These are phyloP conservation scores for Eupsittula cactorum DNA, from an alignment of 2,113 vertebrate genomes.

Conservation along the genomic window DNA sequence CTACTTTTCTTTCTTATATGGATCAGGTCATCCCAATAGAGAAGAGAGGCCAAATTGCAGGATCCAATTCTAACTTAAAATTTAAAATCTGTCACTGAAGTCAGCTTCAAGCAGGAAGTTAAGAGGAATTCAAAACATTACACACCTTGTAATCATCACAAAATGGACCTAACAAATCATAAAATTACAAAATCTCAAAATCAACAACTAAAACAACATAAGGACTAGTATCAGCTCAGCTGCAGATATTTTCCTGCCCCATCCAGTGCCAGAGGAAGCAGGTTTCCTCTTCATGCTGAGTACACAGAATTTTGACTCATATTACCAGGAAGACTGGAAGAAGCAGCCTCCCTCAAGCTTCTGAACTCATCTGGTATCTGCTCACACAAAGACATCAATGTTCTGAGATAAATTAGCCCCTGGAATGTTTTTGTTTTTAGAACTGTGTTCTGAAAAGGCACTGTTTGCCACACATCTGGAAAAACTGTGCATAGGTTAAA, in stretches of 20 bases:
- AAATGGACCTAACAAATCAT: neutral
- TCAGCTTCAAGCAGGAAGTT: neutral
- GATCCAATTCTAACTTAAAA: neutral
- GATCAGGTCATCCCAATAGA: neutral
- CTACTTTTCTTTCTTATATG: neutral
- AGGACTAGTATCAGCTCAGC: constrained; percentile 31
- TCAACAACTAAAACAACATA: neutral
- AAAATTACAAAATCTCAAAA: constrained; percentile 16
- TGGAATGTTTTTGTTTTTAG: constrained; percentile 72
- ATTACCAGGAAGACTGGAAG: constrained; percentile 57
- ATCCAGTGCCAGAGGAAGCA: constrained; percentile 35
- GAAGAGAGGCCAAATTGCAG: neutral
- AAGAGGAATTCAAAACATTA: neutral
- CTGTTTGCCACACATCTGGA: constrained; percentile 72
- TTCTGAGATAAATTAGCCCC: constrained; percentile 67
- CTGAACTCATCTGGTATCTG: constrained; percentile 70
- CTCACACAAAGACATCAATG: constrained; percentile 53
- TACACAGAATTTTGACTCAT: constrained; percentile 51
- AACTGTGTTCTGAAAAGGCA: constrained; percentile 58
- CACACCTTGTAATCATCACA: constrained; percentile 1
- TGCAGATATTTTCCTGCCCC: constrained; percentile 51
- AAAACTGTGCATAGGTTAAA: constrained; percentile 66
- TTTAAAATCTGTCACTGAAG: neutral
- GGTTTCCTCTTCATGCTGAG: constrained; percentile 65
- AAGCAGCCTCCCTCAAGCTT: constrained; percentile 55